Evolutionary conservation across 2,888 invertebrate species (phyloP).

Genomic region (Yponomeuta plumbellus): DNA sequence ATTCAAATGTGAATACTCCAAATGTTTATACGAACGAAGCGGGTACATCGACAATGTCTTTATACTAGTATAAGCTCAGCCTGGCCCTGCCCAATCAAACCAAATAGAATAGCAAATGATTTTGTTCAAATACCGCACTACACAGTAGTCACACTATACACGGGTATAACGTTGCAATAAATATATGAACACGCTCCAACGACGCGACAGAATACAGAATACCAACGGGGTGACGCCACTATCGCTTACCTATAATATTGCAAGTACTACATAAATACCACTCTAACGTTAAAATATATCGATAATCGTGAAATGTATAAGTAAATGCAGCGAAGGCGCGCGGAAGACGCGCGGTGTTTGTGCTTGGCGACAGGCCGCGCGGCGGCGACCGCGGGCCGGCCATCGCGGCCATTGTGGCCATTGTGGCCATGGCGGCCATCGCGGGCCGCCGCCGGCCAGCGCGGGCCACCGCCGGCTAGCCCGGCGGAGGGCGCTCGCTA

Average conservation of each 20-base stretch:
- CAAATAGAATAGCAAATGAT: conserved; percentile 15
- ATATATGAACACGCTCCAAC: conserved; percentile 43
- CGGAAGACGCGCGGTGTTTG: conserved; percentile 31
- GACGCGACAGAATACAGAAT: conserved; percentile 32
- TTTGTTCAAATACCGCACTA: conserved; percentile 40
- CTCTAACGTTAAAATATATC: conserved; percentile 55
- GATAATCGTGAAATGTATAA: conserved; percentile 49
- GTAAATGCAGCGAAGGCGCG: conserved; percentile 42
- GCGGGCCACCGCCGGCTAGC: not conserved
- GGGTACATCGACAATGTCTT: conserved; percentile 41
- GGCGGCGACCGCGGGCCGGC: not conserved
- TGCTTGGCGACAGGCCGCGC: conserved; percentile 3
- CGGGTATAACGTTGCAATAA: conserved; percentile 43
- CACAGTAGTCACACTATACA: conserved; percentile 56
- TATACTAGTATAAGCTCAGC: conserved; percentile 27
- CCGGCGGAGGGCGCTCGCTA: conserved; percentile 32
- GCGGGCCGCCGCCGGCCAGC: not conserved
- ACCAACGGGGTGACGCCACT: conserved; percentile 52
- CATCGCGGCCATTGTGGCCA: not conserved
- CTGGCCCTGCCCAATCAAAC: conserved; percentile 16
- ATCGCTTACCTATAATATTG: conserved; percentile 65
- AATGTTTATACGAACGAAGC: conserved; percentile 66
- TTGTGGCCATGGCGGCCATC: too few relatives aligned
- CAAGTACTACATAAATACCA: conserved; percentile 64
- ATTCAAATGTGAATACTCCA: conserved; percentile 75